A percentile compares a stretch with the other conserved stretches of the same genome.
phyloP scores from a whole-genome alignment of 2,797 vertebrate genomes.

The Sebastes melanostomus region DNA sequence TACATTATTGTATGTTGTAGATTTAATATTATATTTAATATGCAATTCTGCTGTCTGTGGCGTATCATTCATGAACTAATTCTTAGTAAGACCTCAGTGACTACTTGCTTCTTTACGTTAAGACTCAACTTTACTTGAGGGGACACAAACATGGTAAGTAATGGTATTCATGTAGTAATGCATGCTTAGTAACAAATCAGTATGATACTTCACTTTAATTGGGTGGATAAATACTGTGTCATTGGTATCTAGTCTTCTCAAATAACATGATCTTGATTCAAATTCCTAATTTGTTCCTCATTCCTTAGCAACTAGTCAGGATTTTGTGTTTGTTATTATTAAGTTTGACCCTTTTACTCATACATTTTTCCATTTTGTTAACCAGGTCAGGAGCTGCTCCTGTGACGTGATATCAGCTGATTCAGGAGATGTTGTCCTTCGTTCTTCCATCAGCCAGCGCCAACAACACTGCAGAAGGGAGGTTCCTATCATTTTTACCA shows the following conservation, averaged over 20 bases:
- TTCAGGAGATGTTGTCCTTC: not conserved
- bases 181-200: not conserved
- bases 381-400: not conserved
- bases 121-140: not conserved
- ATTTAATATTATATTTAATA: slow-evolving; percentile 2
- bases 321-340: not conserved
- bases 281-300: not conserved
- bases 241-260: not conserved
- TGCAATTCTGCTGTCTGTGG: not conserved
- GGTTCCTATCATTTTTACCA: not conserved
- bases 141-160: not conserved
- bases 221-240: not conserved
- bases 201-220: not conserved
- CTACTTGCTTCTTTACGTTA: not conserved
- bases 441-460: not conserved
- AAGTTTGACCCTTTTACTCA: not conserved
- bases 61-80: not conserved
- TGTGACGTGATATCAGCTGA: not conserved
- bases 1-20: not conserved
- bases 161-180: not conserved
- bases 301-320: not conserved
- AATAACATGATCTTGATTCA: not conserved
- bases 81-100: not conserved
- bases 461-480: not conserved
- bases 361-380: not conserved